Conservation (phyloP, 2,113 vertebrate genomes). For the Psittacara wagleri region DNA sequence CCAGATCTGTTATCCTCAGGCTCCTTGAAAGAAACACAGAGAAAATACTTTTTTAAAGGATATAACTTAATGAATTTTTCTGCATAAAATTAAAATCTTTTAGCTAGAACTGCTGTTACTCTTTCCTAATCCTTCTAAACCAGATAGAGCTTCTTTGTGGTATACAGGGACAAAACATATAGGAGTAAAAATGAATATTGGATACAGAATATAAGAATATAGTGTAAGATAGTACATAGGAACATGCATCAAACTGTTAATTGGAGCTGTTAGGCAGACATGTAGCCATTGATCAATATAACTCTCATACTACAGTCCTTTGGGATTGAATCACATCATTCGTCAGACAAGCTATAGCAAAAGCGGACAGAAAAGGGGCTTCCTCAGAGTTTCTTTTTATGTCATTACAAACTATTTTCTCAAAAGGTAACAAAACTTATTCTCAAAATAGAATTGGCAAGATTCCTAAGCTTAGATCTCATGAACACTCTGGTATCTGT, state of each 20-base stretch:
- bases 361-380: background rate
- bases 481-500: slow-evolving; percentile 18
- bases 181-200: background rate
- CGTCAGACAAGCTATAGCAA: background rate
- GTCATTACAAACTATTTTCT: slow-evolving; percentile 1
- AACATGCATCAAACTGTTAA: background rate
- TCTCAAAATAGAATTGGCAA: slow-evolving; percentile 43
- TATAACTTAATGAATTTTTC: background rate
- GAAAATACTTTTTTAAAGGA: background rate
- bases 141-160: background rate
- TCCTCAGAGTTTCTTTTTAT: background rate
- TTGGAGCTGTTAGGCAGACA: background rate
- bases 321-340: background rate
- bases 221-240: background rate
- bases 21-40: background rate
- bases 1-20: background rate
- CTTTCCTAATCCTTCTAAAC: background rate
- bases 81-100: background rate
- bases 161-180: background rate
- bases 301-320: background rate
- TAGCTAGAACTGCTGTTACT: background rate
- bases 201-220: background rate
- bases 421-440: slow-evolving; percentile 3
- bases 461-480: slow-evolving; percentile 12
- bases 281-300: background rate